Conservation (phyloP, 2,113 vertebrate genomes). For the Myotis davidii region DNA sequence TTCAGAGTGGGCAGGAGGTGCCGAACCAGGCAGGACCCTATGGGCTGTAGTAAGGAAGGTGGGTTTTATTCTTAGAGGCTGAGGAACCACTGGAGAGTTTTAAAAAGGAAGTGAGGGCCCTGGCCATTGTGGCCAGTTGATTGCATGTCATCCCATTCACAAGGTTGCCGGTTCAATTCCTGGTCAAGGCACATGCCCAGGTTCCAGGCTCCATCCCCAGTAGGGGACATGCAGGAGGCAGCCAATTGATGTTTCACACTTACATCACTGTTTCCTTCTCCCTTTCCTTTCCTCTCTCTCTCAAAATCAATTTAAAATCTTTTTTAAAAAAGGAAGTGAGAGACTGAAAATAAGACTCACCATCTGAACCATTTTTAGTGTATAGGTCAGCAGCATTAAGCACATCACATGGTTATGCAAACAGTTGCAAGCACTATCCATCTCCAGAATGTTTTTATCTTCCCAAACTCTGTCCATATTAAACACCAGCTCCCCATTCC, state of each 20-base stretch:
- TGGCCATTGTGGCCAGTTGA: neutral
- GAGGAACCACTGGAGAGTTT: neutral
- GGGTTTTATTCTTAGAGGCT: neutral
- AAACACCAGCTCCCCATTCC: neutral
- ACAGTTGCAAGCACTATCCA: neutral
- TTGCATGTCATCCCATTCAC: neutral
- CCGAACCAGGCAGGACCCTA: neutral
- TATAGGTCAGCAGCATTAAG: neutral
- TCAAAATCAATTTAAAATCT: neutral
- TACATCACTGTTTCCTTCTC: neutral
- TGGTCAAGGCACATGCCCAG: neutral
- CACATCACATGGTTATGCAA: neutral
- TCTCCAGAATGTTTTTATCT: neutral
- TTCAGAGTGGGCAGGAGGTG: neutral
- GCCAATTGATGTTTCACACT: neutral
- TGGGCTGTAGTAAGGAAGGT: neutral
- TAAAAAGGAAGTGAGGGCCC: neutral
- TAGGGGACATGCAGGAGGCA: neutral
- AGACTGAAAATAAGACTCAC: neutral
- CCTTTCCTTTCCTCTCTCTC: neutral
- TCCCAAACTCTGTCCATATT: neutral
- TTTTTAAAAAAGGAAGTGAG: neutral
- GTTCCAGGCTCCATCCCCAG: neutral
- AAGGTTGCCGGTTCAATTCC: neutral
- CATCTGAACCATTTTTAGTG: neutral